Percentiles rank a stretch among this genome's conserved stretches.
phyloP scores from a whole-genome alignment of 2,113 vertebrate genomes.

The Pteruthius melanotis region DNA sequence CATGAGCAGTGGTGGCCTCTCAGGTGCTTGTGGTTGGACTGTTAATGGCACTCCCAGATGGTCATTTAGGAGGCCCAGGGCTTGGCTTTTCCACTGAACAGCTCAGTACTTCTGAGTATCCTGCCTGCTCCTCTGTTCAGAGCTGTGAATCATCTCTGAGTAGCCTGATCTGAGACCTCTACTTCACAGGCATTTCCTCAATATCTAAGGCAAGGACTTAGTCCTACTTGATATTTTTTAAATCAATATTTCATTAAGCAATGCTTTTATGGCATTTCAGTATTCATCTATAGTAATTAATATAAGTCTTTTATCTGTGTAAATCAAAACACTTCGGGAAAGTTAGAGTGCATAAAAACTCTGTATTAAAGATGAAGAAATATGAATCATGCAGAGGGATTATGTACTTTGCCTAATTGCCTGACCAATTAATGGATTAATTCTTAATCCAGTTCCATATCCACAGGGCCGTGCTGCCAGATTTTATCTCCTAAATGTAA shows the following conservation, averaged over 20 bases:
- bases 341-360: not conserved
- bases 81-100: not conserved
- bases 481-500: constrained; percentile 50
- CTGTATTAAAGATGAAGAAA: constrained; percentile 12
- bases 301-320: constrained; percentile 47
- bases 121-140: not conserved
- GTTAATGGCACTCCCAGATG: not conserved
- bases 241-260: constrained; percentile 59
- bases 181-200: not conserved
- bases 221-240: constrained; percentile 28
- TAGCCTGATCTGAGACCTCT: not conserved
- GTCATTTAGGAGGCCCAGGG: not conserved
- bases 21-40: not conserved
- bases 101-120: not conserved
- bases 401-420: constrained; percentile 43
- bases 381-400: constrained; percentile 9
- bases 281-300: constrained; percentile 43
- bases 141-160: not conserved
- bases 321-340: constrained; percentile 47
- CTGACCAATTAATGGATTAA: constrained; percentile 8
- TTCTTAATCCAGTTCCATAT: constrained; percentile 45
- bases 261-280: constrained; percentile 40
- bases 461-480: not conserved
- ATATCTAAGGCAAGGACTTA: not conserved
- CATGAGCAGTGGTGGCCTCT: not conserved